Percentiles rank a stretch among this genome's conserved stretches.
phyloP scores from a whole-genome alignment of 2,797 vertebrate genomes.

The Phoebastria nigripes region DNA sequence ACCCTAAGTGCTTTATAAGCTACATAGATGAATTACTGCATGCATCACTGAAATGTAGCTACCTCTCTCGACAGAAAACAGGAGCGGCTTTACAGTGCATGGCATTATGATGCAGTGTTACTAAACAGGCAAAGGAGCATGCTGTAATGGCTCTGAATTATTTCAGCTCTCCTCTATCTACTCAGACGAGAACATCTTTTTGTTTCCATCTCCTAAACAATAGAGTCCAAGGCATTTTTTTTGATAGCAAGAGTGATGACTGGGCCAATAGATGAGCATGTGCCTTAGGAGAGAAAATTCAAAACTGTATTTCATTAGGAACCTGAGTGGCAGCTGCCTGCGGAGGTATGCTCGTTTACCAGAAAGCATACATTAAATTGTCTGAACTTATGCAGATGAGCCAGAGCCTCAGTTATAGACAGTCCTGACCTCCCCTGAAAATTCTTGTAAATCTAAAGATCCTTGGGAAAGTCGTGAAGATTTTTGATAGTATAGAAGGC shows the following conservation, averaged over 20 bases:
- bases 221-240: not conserved
- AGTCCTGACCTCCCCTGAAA: not conserved
- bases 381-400: not conserved
- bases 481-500: not conserved
- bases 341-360: not conserved
- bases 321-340: not conserved
- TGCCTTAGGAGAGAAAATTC: not conserved
- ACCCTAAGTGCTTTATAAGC: slow-evolving; percentile 53
- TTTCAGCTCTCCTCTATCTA: not conserved
- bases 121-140: not conserved
- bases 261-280: not conserved
- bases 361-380: not conserved
- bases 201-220: not conserved
- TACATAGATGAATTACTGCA: slow-evolving; percentile 41
- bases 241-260: not conserved
- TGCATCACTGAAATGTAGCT: slow-evolving; percentile 20
- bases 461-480: not conserved
- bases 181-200: not conserved
- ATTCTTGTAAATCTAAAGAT: not conserved
- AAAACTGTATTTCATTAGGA: not conserved
- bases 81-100: not conserved
- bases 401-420: not conserved
- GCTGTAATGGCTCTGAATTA: not conserved
- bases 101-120: not conserved
- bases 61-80: not conserved